Evolutionary conservation across 2,888 invertebrate genomes (phyloP), one percentile per base, ranked within the genome.

Genomic region (Laothoe populi): DNA sequence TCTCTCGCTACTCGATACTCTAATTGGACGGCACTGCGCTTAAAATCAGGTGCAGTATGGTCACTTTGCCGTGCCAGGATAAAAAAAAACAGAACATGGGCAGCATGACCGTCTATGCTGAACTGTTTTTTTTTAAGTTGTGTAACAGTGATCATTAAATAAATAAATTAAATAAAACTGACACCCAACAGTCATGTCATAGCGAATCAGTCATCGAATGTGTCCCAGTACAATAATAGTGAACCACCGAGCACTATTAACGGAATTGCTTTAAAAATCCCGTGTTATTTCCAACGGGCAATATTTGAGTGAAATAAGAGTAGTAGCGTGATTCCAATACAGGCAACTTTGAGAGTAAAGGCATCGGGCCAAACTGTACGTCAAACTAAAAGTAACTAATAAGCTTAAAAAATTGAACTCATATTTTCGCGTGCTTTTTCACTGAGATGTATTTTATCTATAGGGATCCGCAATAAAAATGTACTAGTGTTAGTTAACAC

Each of bases 221-320:
- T n/a, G 5, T 8, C 8, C 5, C 4, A 31, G 8, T 31, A 8
- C 8, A 5, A 5, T 53, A 19, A 53, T 53, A 53, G 16, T 35
- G 16, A 35, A 53, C 16, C 35, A 53, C 19, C 19, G 7, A 4
- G 53, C 49, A 19, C 19, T 53, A 53, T 53, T 53, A 53, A 19
- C 35, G 53, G 11, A 35, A 53, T 31, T 53, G 53, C 53, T 19
- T 19, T 35, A 53, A 53, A 53, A 53, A 53, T 35, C 67, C 46
- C 35, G 35, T 31, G 53, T 67, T 60, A 58, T 70, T 57, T 64
- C 61, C 49, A 73, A 67, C 76, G 71, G 72, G 71, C 64, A 75
- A 76, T 70, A 46, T 62, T 60, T 66, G 64, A 69, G 57, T 66
- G 66, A 66, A 64, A 62, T 60, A 67, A 63, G 60, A 64, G 64